Percentiles rank a stretch among this genome's conserved stretches.
Conservation (phyloP, 2,888 invertebrate species). For the Acanthoscelides obtectus region DNA sequence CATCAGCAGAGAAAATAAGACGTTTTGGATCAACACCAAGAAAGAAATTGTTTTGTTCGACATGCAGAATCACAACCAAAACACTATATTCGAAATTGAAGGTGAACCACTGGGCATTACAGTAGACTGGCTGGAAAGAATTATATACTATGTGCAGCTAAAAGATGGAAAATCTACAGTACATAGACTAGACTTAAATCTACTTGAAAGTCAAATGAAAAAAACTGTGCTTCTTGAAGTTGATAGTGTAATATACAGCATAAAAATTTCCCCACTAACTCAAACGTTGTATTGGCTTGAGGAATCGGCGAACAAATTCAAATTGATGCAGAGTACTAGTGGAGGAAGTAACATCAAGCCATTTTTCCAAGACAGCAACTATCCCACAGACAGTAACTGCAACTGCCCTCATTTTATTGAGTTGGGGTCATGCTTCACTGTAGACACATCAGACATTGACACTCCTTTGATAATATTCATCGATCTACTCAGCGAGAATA, state of each 20-base stretch:
- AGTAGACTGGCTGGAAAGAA: slow-evolving; percentile 83
- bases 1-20: slow-evolving; percentile 64
- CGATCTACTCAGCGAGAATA: slow-evolving; percentile 56
- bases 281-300: slow-evolving; percentile 76
- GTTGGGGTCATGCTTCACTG: slow-evolving; percentile 60
- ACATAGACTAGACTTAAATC: slow-evolving; percentile 63
- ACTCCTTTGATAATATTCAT: slow-evolving; percentile 60
- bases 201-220: slow-evolving; percentile 53
- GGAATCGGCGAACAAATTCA: slow-evolving; percentile 40
- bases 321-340: slow-evolving; percentile 59
- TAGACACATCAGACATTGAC: slow-evolving; percentile 58
- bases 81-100: slow-evolving; percentile 55
- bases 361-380: slow-evolving; percentile 49
- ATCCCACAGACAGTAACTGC: slow-evolving; percentile 44
- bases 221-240: slow-evolving; percentile 54
- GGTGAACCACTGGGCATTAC: slow-evolving; percentile 64
- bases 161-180: slow-evolving; percentile 52
- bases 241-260: slow-evolving; percentile 56
- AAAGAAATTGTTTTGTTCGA: slow-evolving; percentile 62
- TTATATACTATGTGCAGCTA: slow-evolving; percentile 75
- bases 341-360: slow-evolving; percentile 54
- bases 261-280: slow-evolving; percentile 73
- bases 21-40: slow-evolving; percentile 80
- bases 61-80: slow-evolving; percentile 51
- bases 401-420: slow-evolving; percentile 62